Evolutionary conservation across 2,797 vertebrate species (phyloP).

Genomic region (Spatula clypeata): DNA sequence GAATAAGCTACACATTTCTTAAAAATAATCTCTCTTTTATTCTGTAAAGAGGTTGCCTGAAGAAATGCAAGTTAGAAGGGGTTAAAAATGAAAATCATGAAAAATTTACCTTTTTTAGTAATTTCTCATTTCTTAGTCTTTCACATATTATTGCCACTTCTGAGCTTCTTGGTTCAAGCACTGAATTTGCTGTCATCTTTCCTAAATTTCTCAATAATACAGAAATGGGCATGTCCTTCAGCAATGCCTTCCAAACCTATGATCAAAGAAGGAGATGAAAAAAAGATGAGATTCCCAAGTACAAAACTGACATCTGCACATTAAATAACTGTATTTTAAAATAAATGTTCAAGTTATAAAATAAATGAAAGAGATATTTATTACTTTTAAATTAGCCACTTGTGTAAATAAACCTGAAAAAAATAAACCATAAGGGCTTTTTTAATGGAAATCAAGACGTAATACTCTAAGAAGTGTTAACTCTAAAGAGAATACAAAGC

Average conservation of each 20-base stretch:
- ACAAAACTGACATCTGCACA: neutral
- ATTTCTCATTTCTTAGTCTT: slow-evolving; percentile 89
- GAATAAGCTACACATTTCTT: neutral
- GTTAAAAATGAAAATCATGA: neutral
- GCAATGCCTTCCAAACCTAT: slow-evolving; percentile 92
- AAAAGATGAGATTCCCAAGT: neutral
- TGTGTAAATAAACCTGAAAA: neutral
- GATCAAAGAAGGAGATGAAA: neutral
- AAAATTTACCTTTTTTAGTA: slow-evolving; percentile 88
- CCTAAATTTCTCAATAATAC: slow-evolving; percentile 89
- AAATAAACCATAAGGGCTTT: neutral
- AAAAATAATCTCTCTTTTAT: neutral
- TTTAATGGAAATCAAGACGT: neutral
- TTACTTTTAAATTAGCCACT: neutral
- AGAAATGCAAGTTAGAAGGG: neutral
- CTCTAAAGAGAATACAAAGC: neutral
- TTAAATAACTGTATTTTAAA: neutral
- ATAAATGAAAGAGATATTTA: too few species aligned
- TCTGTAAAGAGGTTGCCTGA: neutral
- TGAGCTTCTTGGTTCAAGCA: slow-evolving; percentile 89
- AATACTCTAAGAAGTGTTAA: neutral
- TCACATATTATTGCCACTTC: slow-evolving; percentile 91
- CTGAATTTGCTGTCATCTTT: slow-evolving; percentile 90
- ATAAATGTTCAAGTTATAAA: neutral
- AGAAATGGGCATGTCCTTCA: slow-evolving; percentile 93